These are phyloP conservation scores for Coenonympha arcania DNA, from an alignment of 2,888 invertebrate species.

Conservation along the genomic window DNA sequence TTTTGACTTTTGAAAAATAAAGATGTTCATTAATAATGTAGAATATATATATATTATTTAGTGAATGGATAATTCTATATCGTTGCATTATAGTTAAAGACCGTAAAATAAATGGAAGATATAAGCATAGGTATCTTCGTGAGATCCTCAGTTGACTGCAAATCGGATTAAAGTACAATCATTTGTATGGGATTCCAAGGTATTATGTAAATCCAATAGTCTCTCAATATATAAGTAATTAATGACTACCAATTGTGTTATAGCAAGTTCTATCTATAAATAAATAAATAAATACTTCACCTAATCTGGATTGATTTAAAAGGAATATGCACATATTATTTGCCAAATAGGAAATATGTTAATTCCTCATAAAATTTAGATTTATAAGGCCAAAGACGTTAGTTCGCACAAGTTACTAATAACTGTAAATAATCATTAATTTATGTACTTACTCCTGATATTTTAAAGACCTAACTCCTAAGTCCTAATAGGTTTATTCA, in stretches of 20 bases:
- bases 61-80: no score
- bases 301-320: neutral
- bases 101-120: conserved; percentile 12
- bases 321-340: neutral
- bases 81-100: no score
- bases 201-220: conserved; percentile 3
- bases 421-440: no score
- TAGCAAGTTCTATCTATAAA: neutral
- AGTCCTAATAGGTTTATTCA: no score
- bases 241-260: no score
- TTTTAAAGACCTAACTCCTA: no score
- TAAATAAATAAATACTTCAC: conserved; percentile 1
- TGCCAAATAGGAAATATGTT: neutral
- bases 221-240: neutral
- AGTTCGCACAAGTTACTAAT: no score
- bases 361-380: neutral
- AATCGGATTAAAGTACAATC: conserved; percentile 1
- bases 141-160: neutral
- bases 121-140: conserved; percentile 6
- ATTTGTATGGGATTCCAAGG: conserved; percentile 8
- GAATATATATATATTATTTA: no score
- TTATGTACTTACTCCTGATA: no score
- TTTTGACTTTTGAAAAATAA: no score
- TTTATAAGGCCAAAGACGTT: neutral
- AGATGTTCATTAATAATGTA: no score